phyloP scores from a whole-genome alignment of 2,113 vertebrate genomes.

The Aspiorhynchus laticeps region DNA sequence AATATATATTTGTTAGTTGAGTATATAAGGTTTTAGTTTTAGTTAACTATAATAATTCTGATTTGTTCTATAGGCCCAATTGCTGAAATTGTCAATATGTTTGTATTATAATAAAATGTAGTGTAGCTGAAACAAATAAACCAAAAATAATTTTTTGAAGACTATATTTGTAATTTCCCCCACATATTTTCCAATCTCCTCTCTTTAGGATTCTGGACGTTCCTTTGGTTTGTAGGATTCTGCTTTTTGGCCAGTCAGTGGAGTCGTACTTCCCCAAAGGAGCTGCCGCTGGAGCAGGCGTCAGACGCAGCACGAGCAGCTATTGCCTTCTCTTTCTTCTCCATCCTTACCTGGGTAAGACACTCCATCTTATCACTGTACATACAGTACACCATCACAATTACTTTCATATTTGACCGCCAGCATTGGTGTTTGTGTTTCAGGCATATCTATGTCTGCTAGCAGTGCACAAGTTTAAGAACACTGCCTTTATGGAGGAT shows the following conservation, averaged over 20 bases:
- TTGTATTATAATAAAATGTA: background rate
- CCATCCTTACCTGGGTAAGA: constrained; percentile 90
- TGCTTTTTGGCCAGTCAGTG: constrained; percentile 81
- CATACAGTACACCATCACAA: background rate
- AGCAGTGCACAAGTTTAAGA: constrained; percentile 63
- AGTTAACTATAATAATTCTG: no score
- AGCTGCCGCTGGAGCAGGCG: constrained; percentile 78
- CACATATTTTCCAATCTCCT: background rate
- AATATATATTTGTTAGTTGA: no score
- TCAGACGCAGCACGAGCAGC: constrained; percentile 87
- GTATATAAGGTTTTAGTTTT: no score
- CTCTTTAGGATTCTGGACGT: constrained; percentile 61
- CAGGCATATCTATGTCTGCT: constrained; percentile 71
- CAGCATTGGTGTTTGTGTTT: constrained; percentile 51
- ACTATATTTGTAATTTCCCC: background rate
- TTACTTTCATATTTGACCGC: background rate
- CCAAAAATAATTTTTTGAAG: background rate
- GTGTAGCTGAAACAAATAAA: background rate
- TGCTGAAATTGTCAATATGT: background rate
- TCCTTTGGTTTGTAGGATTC: constrained; percentile 79
- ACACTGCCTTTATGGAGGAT: constrained; percentile 65
- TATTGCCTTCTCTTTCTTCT: constrained; percentile 86
- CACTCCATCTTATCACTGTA: background rate
- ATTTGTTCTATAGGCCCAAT: background rate
- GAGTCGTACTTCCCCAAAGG: constrained; percentile 72